These are phyloP conservation scores for Acrocephalus kingi DNA, from an alignment of 2,113 vertebrate species.

Conservation along the genomic window DNA sequence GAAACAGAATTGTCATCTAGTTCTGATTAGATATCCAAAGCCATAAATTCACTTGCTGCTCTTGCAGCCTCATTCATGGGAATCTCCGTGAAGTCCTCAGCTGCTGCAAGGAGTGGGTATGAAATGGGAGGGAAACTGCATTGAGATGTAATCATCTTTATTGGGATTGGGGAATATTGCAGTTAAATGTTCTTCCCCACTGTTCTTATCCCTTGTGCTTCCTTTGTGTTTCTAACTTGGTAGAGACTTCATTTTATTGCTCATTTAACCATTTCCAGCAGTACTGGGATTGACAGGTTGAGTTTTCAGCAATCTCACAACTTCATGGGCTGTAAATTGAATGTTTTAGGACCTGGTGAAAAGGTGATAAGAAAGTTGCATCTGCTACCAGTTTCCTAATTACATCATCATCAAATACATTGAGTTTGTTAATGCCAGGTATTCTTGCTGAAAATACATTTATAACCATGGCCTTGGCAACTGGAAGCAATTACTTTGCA, in stretches of 20 bases:
- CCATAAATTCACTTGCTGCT: not conserved
- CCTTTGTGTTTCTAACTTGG: not conserved
- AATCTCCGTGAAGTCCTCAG: not conserved
- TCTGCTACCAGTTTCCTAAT: conserved; percentile 37
- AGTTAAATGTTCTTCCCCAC: not conserved
- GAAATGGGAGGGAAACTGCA: not conserved
- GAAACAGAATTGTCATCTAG: not conserved
- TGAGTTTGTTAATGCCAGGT: conserved; percentile 14
- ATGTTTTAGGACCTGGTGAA: conserved; percentile 34
- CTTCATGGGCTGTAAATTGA: conserved; percentile 28
- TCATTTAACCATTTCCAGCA: not conserved
- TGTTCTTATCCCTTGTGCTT: not conserved
- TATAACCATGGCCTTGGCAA: not conserved
- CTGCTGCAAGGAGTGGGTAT: not conserved
- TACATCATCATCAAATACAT: conserved; percentile 8
- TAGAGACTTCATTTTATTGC: not conserved
- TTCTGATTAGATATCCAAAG: not conserved
- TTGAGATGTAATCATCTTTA: not conserved
- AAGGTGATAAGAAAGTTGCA: conserved; percentile 37
- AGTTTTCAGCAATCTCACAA: conserved; percentile 39
- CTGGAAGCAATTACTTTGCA: conserved; percentile 1
- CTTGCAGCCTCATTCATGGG: not conserved
- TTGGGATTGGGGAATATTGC: not conserved
- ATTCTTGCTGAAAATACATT: not conserved
- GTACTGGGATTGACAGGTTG: conserved; percentile 6